A percentile compares a stretch with the other conserved stretches of the same genome.
Conservation (phyloP, 2,113 vertebrate genomes). For the Chaetura pelagica region DNA sequence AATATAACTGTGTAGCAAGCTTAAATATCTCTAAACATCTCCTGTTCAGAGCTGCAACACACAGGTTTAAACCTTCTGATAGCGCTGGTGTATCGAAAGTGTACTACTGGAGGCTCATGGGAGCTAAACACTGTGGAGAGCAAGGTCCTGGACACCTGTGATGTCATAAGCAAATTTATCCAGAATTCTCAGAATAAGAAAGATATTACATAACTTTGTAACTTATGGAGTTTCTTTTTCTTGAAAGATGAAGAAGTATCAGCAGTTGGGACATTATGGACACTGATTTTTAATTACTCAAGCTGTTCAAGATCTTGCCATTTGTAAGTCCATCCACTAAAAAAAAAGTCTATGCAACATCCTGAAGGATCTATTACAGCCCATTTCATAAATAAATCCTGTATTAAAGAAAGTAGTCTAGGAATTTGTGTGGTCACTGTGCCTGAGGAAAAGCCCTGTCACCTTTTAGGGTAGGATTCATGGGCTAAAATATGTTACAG, state of each 20-base stretch:
- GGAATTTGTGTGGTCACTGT: neutral
- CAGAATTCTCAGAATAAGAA: neutral
- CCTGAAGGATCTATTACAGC: neutral
- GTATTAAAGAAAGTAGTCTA: neutral
- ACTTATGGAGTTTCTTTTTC: neutral
- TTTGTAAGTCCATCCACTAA: neutral
- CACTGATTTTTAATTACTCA: neutral
- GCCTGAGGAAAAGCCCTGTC: neutral
- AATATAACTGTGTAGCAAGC: neutral
- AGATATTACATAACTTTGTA: neutral
- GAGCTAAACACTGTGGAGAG: neutral
- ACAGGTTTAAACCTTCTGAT: neutral
- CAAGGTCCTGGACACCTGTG: neutral
- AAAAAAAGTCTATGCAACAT: neutral
- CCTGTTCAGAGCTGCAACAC: neutral
- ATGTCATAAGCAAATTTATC: neutral
- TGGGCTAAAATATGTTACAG: neutral
- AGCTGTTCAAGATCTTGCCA: neutral
- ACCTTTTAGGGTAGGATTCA: neutral
- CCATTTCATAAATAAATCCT: neutral
- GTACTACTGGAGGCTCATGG: neutral
- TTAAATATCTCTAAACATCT: neutral
- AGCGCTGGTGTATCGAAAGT: neutral
- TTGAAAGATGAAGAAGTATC: neutral
- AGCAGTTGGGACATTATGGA: neutral